Percentiles rank a stretch among this genome's conserved stretches.
Evolutionary conservation across 1,140 invertebrate genomes (phyloP).

Genomic region (Scaptomyza montana): DNA sequence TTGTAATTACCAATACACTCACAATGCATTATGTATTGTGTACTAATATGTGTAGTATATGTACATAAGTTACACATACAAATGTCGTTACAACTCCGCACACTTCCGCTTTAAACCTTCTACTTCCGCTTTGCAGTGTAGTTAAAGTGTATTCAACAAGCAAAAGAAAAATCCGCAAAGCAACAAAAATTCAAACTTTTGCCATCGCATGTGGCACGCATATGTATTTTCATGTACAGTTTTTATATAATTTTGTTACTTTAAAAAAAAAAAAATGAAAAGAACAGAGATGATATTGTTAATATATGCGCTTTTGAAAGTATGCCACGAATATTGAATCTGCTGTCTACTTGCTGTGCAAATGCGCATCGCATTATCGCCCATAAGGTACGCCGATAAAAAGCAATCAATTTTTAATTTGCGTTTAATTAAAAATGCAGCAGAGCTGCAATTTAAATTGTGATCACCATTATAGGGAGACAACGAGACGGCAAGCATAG

Average conservation of each 20-base stretch:
- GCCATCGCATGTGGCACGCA: slow-evolving; percentile 73
- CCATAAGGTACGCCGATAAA: slow-evolving; percentile 67
- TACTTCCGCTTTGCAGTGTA: slow-evolving; percentile 64
- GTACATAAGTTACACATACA: slow-evolving; percentile 6
- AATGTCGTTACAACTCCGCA: slow-evolving; percentile 64
- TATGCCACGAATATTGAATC: slow-evolving; percentile 45
- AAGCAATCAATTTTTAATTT: slow-evolving; percentile 83
- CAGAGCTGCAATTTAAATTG: slow-evolving; percentile 68
- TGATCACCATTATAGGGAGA: slow-evolving; percentile 40
- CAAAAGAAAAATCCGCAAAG: slow-evolving; percentile 17
- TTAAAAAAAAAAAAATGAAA: not conserved
- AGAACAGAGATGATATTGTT: slow-evolving; percentile 7
- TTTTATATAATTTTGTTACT: slow-evolving; percentile 9
- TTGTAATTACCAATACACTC: slow-evolving; percentile 63
- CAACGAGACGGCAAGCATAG: not conserved
- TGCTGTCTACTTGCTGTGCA: not conserved
- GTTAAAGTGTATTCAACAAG: slow-evolving; percentile 59
- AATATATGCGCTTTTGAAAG: slow-evolving; percentile 28
- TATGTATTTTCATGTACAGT: slow-evolving; percentile 14
- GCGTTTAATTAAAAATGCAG: slow-evolving; percentile 77
- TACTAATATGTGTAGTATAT: slow-evolving; percentile 10
- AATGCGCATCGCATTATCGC: slow-evolving; percentile 37
- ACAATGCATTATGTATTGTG: slow-evolving; percentile 12
- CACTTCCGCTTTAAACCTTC: slow-evolving; percentile 78
- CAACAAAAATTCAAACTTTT: slow-evolving; percentile 53